Conservation (phyloP, 2,797 vertebrate genomes). For the Danio tinwini region DNA sequence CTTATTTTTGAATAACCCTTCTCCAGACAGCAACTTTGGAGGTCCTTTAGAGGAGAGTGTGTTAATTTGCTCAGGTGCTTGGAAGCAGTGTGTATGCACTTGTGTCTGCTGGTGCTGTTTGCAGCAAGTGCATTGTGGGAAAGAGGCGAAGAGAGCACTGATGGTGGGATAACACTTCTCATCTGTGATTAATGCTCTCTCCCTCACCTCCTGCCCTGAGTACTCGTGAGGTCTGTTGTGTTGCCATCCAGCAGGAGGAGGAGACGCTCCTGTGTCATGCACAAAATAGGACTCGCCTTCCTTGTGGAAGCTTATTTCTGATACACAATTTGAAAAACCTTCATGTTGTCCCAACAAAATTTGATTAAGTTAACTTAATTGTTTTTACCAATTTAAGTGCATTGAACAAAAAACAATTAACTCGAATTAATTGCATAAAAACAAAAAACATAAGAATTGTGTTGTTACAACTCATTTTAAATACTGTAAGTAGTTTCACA, state of each 20-base stretch:
- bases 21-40: conserved; percentile 31
- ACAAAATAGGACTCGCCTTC: conserved; percentile 11
- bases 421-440: no score
- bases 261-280: background rate
- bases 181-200: conserved; percentile 56
- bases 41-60: conserved; percentile 50
- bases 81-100: conserved; percentile 4
- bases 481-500: no score
- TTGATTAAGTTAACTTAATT: no score
- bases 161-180: conserved; percentile 50
- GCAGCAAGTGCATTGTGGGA: conserved; percentile 43
- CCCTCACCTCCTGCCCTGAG: conserved; percentile 43
- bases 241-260: conserved; percentile 17
- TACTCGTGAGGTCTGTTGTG: conserved; percentile 48
- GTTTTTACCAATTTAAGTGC: no score
- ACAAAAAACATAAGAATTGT: no score
- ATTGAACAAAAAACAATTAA: no score
- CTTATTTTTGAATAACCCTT: conserved; percentile 25
- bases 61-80: conserved; percentile 41
- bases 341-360: no score
- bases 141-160: conserved; percentile 31
- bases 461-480: no score
- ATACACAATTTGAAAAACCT: no score
- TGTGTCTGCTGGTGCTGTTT: background rate
- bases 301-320: background rate